Evolutionary conservation across 2,113 vertebrate species (phyloP).

Genomic region (Carassius gibelio): DNA sequence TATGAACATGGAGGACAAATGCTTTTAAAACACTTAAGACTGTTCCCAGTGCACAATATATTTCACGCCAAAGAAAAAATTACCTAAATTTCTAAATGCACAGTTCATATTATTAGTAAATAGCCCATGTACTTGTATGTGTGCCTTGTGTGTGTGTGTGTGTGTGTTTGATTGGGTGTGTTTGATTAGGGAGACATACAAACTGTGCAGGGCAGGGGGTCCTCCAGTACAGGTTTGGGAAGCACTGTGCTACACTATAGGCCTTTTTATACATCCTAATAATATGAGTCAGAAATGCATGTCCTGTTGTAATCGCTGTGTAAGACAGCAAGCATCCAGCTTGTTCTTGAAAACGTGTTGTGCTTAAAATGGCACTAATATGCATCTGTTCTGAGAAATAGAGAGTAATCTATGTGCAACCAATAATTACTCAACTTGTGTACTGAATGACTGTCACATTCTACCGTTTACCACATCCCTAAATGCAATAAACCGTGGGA

Average conservation of each 20-base stretch:
- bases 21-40: neutral
- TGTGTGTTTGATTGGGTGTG: neutral
- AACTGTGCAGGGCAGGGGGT: too few relatives aligned
- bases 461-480: neutral
- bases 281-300: neutral
- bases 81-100: neutral
- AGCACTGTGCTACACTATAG: neutral
- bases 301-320: neutral
- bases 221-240: too few relatives aligned
- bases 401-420: neutral
- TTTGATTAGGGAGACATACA: too few relatives aligned
- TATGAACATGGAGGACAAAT: neutral
- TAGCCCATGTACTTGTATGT: neutral
- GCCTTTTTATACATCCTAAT: neutral
- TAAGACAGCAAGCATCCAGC: neutral
- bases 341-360: neutral
- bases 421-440: neutral
- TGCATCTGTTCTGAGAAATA: neutral
- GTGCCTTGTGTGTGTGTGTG: slow-evolving; percentile 18
- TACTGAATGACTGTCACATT: neutral
- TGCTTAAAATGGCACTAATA: neutral
- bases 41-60: neutral
- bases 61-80: neutral
- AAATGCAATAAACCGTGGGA: neutral
- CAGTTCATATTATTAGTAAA: slow-evolving; percentile 18